Percentiles rank a stretch among this genome's conserved stretches.
Evolutionary conservation across 2,888 invertebrate species (phyloP).

Genomic region (Sipha maydis): DNA sequence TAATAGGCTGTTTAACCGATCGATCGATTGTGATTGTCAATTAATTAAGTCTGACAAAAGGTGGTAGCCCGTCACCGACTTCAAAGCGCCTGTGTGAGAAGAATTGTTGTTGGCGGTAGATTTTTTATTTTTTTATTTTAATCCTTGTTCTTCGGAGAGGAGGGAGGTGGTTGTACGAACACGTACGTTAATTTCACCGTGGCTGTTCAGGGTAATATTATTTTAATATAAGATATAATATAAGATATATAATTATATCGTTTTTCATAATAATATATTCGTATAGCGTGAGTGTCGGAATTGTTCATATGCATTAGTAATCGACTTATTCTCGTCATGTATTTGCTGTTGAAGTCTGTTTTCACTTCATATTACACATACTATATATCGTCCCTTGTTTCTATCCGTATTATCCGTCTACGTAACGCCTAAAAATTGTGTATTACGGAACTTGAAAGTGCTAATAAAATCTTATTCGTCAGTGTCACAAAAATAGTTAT

Average conservation of each 20-base stretch:
- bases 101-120: neutral
- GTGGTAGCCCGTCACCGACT: neutral
- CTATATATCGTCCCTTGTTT: too few species aligned
- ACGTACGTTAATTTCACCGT: neutral
- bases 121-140: neutral
- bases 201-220: neutral
- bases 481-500: too few species aligned
- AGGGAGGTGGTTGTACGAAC: neutral
- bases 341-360: too few species aligned
- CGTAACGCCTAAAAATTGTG: too few species aligned
- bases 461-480: too few species aligned
- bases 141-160: neutral
- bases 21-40: neutral
- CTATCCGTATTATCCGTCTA: too few species aligned
- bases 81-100: neutral
- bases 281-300: too few species aligned
- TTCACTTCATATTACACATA: too few species aligned
- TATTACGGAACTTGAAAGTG: too few species aligned
- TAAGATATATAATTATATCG: conserved; percentile 1
- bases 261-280: neutral
- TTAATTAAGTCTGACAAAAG: conserved; percentile 14
- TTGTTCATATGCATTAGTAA: neutral
- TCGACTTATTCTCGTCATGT: neutral
- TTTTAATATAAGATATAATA: too few species aligned
- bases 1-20: conserved; percentile 32